Evolutionary conservation across 2,888 invertebrate species (phyloP).

Genomic region (Himalopsyche kuldschensis): DNA sequence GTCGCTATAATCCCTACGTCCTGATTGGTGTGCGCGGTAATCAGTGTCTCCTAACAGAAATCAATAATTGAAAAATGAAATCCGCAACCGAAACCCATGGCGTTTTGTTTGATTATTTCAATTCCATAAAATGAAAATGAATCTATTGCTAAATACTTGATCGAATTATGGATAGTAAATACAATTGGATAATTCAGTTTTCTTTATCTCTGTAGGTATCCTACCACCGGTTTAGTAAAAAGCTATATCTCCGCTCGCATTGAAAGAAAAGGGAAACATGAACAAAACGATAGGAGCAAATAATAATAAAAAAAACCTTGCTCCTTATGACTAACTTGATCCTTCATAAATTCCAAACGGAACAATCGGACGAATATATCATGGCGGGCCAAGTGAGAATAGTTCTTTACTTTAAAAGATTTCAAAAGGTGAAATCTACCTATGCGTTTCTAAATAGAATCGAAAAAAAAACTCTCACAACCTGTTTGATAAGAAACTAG

Average conservation of each 20-base stretch:
- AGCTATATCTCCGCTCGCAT: constrained; percentile 16
- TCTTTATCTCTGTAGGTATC: neutral
- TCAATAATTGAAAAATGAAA: no score
- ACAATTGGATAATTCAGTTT: neutral
- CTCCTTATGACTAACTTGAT: constrained; percentile 38
- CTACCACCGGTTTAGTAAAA: constrained; percentile 3
- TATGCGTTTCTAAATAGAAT: constrained; percentile 7
- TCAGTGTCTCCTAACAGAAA: no score
- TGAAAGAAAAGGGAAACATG: constrained; percentile 15
- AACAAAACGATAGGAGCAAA: neutral
- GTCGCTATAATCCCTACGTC: no score
- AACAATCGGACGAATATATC: constrained; percentile 38
- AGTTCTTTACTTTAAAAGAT: constrained; percentile 11
- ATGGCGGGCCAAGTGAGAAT: constrained; percentile 35
- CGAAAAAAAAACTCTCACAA: neutral
- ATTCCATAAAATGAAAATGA: no score
- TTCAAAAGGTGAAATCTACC: constrained; percentile 30
- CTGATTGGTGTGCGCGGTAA: no score
- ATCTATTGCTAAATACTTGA: no score
- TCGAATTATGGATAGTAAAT: no score
- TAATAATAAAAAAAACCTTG: constrained; percentile 11
- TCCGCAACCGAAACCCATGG: no score
- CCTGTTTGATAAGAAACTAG: neutral
- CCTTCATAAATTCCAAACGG: constrained; percentile 38
- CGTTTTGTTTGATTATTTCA: no score